Base-by-base conservation (phyloP, 2,888 invertebrate genomes). In the Scrobipalpa atriplicella region DNA sequence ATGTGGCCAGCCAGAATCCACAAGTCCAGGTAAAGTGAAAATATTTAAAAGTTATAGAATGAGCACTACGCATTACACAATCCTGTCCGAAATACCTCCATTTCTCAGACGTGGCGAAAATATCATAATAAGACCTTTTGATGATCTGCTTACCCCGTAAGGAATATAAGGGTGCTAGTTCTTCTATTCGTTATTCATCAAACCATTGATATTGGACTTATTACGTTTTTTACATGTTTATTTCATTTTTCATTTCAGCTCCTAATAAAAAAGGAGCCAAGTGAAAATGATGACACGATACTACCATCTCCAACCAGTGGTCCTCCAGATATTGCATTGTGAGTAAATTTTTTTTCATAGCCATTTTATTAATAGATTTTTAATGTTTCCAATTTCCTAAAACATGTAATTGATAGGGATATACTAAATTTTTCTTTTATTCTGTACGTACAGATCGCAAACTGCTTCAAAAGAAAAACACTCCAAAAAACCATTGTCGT, bases 231-330 rank as follows among this genome's bases (percentile, higher is more conserved):
- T 47, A n/a, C 1, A 5, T n/a, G 13, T n/a, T 47, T 5, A 47
- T 6, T 47, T 0, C 5, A 36, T 60, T 41, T 52, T 36, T 39
- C 9, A 60, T 81, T 81, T 54, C 76, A 90, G 90, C 71, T 75
- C 10, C 71, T 81, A 29, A 75, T 90, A 10, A 91, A 90, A 66
- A 85, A 83, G 62, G 90, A 90, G 71, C 76, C 83, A 0, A 71
- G 86, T n/a, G 91, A 90, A 51, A 85, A 80, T 66, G 92, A 90
- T 5, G 91, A 92, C 66, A 90, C 90, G 0, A 91, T 91, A 70
- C 70, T 89, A 47, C 91, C 92, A 0, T 91, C 92, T 0, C 91
- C 92, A 0, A 91, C 91, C 0, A 91, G 91, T 71, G 86, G 82
- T 0, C 56, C 54, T n/a, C 8, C 36, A 1, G 11, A 63, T 16